These are phyloP conservation scores for Physella acuta DNA, from an alignment of 1,140 invertebrate genomes.

Conservation along the genomic window DNA sequence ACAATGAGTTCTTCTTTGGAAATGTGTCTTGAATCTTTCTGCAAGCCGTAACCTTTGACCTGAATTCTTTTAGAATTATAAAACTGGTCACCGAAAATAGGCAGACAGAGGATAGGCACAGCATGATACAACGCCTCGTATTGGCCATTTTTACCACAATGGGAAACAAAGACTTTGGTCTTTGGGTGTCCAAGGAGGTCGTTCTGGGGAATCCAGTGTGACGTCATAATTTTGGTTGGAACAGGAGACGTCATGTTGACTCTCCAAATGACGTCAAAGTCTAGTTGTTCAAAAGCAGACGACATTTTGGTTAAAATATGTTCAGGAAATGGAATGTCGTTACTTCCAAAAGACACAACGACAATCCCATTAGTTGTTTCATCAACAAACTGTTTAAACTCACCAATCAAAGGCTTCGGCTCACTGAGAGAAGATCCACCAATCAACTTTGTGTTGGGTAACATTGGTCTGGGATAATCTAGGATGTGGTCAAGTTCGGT, in stretches of 20 bases:
- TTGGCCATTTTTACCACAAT: conserved; percentile 40
- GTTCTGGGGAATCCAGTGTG: conserved; percentile 29
- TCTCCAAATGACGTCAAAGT: conserved; percentile 20
- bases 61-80: conserved; percentile 27
- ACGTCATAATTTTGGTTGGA: conserved; percentile 14
- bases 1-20: conserved; percentile 22
- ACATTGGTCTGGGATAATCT: conserved; percentile 32
- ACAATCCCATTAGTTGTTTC: conserved; percentile 25
- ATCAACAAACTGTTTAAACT: conserved; percentile 27
- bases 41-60: conserved; percentile 22
- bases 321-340: conserved; percentile 9
- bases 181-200: conserved; percentile 25
- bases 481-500: conserved; percentile 34
- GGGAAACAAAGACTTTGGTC: conserved; percentile 41
- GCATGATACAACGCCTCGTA: conserved; percentile 43
- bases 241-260: conserved; percentile 11
- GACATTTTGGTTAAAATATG: conserved; percentile 25
- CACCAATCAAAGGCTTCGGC: conserved; percentile 11
- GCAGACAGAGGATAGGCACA: conserved; percentile 66
- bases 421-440: conserved; percentile 31
- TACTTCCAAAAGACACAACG: conserved; percentile 34
- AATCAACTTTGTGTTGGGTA: conserved; percentile 36
- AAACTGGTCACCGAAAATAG: conserved; percentile 59
- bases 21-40: conserved; percentile 17
- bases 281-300: conserved; percentile 7